Evolutionary conservation across 1,140 invertebrate genomes (phyloP).

Genomic region (Lepidostoma basale): DNA sequence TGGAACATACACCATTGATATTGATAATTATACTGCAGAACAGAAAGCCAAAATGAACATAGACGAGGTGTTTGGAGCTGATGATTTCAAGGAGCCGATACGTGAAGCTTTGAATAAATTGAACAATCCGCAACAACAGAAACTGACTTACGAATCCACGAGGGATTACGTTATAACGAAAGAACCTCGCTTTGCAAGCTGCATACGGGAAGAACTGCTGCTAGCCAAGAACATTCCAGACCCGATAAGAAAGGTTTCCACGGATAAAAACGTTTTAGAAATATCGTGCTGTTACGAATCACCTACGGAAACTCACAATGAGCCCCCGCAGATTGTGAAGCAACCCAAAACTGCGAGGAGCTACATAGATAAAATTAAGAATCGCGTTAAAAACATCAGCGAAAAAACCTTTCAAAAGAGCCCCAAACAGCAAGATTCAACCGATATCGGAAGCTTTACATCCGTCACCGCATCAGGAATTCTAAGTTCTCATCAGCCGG

Average conservation of each 20-base stretch:
- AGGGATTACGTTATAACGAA: conserved; percentile 37
- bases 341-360: conserved; percentile 60
- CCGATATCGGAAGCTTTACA: conserved; percentile 63
- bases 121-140: conserved; percentile 14
- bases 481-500: conserved; percentile 55
- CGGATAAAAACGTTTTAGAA: conserved; percentile 65
- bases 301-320: conserved; percentile 53
- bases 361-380: conserved; percentile 66
- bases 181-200: conserved; percentile 34
- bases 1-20: conserved; percentile 88
- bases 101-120: conserved; percentile 50
- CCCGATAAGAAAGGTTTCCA: conserved; percentile 52
- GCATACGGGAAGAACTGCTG: conserved; percentile 38
- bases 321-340: conserved; percentile 56
- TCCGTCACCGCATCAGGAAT: conserved; percentile 67
- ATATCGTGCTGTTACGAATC: conserved; percentile 66
- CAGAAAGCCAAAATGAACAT: conserved; percentile 87
- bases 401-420: conserved; percentile 59
- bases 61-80: conserved; percentile 70
- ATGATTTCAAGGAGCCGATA: conserved; percentile 50
- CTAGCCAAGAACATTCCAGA: conserved; percentile 41
- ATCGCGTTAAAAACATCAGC: conserved; percentile 61
- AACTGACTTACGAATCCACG: neutral
- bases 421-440: conserved; percentile 49
- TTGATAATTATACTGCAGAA: conserved; percentile 82